Evolutionary conservation across 1,140 invertebrate species (phyloP).

Genomic region (Agraylea sexmaculata): DNA sequence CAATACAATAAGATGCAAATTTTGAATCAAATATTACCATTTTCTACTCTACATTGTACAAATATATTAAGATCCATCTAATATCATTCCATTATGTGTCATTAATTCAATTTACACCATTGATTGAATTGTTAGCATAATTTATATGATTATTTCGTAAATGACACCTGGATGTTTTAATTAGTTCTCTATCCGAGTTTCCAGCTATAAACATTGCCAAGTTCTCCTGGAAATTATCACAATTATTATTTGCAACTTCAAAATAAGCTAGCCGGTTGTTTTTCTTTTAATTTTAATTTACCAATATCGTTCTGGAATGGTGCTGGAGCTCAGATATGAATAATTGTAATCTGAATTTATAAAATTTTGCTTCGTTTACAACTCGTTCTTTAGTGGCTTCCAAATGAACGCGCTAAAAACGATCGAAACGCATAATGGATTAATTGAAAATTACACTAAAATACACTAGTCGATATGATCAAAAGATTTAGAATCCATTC

Average conservation of each 20-base stretch:
- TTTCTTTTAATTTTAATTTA: conserved; percentile 18
- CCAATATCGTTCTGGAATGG: conserved; percentile 32
- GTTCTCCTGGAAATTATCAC: conserved; percentile 36
- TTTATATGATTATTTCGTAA: conserved; percentile 38
- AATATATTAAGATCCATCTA: no score
- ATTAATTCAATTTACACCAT: conserved; percentile 42
- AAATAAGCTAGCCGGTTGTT: neutral
- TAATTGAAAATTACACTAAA: neutral
- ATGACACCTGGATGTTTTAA: conserved; percentile 25
- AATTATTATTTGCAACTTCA: neutral
- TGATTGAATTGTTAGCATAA: conserved; percentile 33
- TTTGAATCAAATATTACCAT: no score
- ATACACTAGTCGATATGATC: conserved; percentile 1
- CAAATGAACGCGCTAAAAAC: conserved; percentile 28
- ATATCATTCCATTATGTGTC: no score
- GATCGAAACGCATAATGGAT: neutral
- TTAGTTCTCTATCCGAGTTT: conserved; percentile 41
- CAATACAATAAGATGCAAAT: no score
- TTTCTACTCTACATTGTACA: no score
- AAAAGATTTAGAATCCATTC: conserved; percentile 11
- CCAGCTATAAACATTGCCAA: conserved; percentile 45
- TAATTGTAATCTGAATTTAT: conserved; percentile 25
- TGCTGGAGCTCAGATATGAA: conserved; percentile 30
- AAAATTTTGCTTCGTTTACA: conserved; percentile 27
- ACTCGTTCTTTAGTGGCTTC: conserved; percentile 25